Evolutionary conservation across 1,140 invertebrate species (phyloP).

Genomic region (Drosophila lowei): DNA sequence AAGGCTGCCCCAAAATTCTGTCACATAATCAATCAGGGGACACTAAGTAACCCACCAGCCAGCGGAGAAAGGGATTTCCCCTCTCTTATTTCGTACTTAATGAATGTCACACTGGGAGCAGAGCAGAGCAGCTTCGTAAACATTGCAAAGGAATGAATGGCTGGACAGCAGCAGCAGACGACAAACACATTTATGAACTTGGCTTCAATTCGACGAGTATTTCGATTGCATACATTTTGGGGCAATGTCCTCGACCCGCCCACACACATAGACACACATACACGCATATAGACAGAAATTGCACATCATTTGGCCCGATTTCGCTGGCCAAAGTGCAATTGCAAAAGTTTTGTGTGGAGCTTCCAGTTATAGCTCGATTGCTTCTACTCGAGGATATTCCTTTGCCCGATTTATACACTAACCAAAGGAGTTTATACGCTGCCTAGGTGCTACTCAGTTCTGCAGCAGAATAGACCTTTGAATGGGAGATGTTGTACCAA

Average conservation of each 20-base stretch:
- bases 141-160: not conserved
- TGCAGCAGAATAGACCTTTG: no score
- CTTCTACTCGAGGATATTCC: constrained; percentile 14
- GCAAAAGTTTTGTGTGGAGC: constrained; percentile 53
- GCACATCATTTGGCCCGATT: constrained; percentile 78
- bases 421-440: no score
- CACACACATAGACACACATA: constrained; percentile 7
- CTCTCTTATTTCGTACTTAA: constrained; percentile 41
- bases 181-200: constrained; percentile 62
- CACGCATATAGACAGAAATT: constrained; percentile 37
- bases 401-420: no score
- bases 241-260: constrained; percentile 69
- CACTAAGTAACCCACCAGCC: constrained; percentile 30
- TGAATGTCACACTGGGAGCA: constrained; percentile 53
- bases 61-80: constrained; percentile 1
- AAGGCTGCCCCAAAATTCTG: constrained; percentile 47
- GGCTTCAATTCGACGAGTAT: constrained; percentile 48
- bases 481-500: no score
- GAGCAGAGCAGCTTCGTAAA: constrained; percentile 32
- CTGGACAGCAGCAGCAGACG: constrained; percentile 25
- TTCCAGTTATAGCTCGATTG: constrained; percentile 16
- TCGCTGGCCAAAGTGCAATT: constrained; percentile 50
- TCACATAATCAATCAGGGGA: constrained; percentile 67
- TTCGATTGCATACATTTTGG: constrained; percentile 75
- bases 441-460: no score